A percentile compares a stretch with the other conserved stretches of the same genome.
Conservation (phyloP, 2,113 vertebrate genomes). For the Eublepharis macularius region DNA sequence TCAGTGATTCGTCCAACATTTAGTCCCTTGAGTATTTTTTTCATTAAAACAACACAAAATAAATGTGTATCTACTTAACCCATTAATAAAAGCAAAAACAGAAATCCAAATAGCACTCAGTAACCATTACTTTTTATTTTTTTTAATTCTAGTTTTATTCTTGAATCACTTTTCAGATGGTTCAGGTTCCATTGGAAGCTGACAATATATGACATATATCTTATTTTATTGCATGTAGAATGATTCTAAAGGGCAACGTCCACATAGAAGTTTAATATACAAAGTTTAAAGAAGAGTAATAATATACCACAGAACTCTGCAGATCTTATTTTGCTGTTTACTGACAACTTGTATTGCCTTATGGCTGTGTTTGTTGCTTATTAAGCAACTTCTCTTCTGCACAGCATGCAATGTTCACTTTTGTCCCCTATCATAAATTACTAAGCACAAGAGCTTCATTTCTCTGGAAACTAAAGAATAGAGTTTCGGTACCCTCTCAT, state of each 20-base stretch:
- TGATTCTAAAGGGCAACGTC: too few species aligned
- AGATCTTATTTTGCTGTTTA: constrained; percentile 36
- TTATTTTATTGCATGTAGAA: constrained; percentile 41
- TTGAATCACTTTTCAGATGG: constrained; percentile 4
- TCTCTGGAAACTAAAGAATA: background rate
- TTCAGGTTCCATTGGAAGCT: constrained; percentile 34
- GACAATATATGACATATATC: constrained; percentile 20
- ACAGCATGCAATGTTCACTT: constrained; percentile 20
- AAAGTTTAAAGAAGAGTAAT: constrained; percentile 49
- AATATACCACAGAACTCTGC: constrained; percentile 33
- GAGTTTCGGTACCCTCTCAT: background rate
- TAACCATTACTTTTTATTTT: background rate
- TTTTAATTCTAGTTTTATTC: background rate
- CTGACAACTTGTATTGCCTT: constrained; percentile 36
- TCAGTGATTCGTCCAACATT: background rate
- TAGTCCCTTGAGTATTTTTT: too few species aligned
- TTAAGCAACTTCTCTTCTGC: background rate
- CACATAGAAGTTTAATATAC: constrained; percentile 33
- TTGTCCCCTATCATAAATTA: background rate
- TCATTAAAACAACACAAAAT: background rate
- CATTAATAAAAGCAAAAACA: background rate
- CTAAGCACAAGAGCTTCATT: constrained; percentile 16
- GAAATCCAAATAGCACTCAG: background rate
- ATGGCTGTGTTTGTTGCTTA: constrained; percentile 18
- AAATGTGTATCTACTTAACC: background rate